Evolutionary conservation across 1,140 invertebrate genomes (phyloP), one percentile per base, ranked within the genome.

Genomic region (Onthophagus taurus): DNA sequence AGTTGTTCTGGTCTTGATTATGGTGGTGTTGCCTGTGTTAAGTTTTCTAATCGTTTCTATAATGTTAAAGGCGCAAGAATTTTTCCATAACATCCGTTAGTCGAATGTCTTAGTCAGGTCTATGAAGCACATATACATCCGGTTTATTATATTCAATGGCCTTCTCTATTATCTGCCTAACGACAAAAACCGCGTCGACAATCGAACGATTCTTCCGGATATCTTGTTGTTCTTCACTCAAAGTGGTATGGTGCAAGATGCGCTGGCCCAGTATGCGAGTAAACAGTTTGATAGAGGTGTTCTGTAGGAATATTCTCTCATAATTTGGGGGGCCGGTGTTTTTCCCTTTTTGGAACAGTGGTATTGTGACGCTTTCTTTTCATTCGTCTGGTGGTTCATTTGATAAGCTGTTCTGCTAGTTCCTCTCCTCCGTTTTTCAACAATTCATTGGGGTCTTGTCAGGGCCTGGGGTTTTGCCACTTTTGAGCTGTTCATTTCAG

Each of bases 171-270:
- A 14, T 12, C n/a, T 14, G 30, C 11, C 30, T 31, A 4, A 5
- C n/a, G 4, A 31, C 11, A 31, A 31, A n/a, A 14, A 31, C 11
- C 30, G 11, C 11, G 16, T n/a, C 4, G n/a, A 31, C 30, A 4
- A 4, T 31, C 30, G 30, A 31, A 5, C 4, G 30, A 31, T n/a
- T 31, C n/a, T 31, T 31, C 30, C 30, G n/a, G 16, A 31, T 12
- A 31, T n/a, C 4, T 31, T 31, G 11, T 31, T 31, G 30, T 31
- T 31, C 30, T 31, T 4, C 30, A n/a, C 4, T 31, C 11, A 31
- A n/a, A 12, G 30, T n/a, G 30, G 30, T 31, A 31, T 31, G 30
- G 4, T n/a, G 30, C 4, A 31, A 31, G 30, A 31, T 31, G 30
- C 16, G n/a, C 30, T 5, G 30, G 16, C n/a, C 30, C 30, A 31